Base-by-base conservation (phyloP, 2,888 invertebrate genomes). In the Spatulosminthurus flaviceps region DNA sequence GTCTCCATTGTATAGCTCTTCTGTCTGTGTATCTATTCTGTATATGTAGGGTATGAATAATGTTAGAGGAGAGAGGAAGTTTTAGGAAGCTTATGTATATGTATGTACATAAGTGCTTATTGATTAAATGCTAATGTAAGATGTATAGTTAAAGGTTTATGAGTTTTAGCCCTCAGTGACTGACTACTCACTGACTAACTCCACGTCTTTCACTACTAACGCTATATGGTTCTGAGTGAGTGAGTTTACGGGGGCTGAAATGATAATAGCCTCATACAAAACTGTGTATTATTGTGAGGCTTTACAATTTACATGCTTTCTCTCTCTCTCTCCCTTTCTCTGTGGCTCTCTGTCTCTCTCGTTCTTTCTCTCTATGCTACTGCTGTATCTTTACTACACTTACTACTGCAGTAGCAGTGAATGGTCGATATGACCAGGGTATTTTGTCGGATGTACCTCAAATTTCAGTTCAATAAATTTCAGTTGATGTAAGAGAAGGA, bases 121-220 rank as follows among this genome's bases (percentile, higher is more conserved):
- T 71, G 70, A 71, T 71, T 71, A 71, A 71, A 71, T 71, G 70
- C 70, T 42, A 71, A 71, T 71, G 70, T 42, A 42, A 71, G 26
- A 34, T 34, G 34, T 34, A 34, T 34, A 34, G 34, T 34, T 34
- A 34, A 34, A 34, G 34, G 34, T 34, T 34, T 64, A 21, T 26
- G 26, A 64, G 64, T 64, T 22, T n/a, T 64, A 26, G 21, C 26
- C 9, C 64, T 21, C 64, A 4, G 4, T 9, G 9, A 34, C 34
- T 34, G 5, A 66, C 66, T 66, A 28, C 66, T 66, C 24, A 22
- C 0, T 4, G 5, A 24, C 66, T 66, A 11, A 24, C 28, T 26
- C 64, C 9, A 34, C 34, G 2, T 7, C 34, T 34, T 7, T 19
- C 26, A 28, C 66, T 66, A 28, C 26, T 66, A 24, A 66, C 16